Conservation (phyloP, 2,797 vertebrate species). For the Pelobates cultripes region DNA sequence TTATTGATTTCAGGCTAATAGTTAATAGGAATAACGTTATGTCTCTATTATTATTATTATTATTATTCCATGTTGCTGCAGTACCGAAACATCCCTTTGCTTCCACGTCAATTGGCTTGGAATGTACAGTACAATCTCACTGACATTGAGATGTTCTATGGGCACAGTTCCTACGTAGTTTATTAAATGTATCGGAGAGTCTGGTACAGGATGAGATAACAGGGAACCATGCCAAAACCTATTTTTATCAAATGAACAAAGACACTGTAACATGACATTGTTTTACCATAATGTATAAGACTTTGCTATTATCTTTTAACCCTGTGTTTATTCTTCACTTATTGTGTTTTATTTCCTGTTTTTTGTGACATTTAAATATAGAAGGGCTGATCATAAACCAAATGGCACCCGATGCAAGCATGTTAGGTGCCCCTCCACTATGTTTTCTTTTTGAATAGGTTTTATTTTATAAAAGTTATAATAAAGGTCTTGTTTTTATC, state of each 20-base stretch:
- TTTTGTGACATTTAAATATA: not conserved
- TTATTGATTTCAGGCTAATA: no score
- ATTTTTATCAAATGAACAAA: not conserved
- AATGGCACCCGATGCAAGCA: no score
- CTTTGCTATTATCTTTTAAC: not conserved
- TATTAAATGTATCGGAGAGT: not conserved
- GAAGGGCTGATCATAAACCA: not conserved
- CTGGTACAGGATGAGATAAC: constrained; percentile 19
- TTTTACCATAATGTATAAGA: not conserved
- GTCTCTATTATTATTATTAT: no score
- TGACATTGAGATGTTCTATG: constrained; percentile 35
- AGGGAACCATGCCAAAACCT: not conserved
- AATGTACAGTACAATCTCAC: constrained; percentile 5
- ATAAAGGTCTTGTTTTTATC: no score
- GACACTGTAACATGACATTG: not conserved
- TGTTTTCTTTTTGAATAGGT: no score
- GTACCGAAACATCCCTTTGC: not conserved
- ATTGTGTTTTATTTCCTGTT: not conserved
- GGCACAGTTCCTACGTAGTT: not conserved
- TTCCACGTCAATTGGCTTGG: not conserved
- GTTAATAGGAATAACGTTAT: no score
- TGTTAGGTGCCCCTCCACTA: no score
- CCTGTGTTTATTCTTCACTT: not conserved
- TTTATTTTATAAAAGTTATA: no score
- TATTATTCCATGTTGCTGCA: not conserved